Evolutionary conservation across 2,888 invertebrate species (phyloP), one percentile per base, ranked within the genome.

Genomic region (Agrochola circellaris): DNA sequence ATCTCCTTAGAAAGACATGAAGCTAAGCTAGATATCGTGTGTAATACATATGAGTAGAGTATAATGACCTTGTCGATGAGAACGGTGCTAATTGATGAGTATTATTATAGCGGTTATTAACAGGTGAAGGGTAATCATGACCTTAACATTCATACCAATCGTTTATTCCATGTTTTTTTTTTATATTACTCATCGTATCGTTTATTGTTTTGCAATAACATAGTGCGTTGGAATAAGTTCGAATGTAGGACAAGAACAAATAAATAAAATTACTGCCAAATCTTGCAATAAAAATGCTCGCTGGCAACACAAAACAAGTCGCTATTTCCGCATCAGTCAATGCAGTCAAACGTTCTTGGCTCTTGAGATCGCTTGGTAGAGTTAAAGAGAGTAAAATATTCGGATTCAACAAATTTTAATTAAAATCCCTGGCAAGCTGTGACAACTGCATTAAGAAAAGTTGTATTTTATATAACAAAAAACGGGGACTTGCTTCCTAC

Each of bases 1-100:
- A 93, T 94, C 91, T 86, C 94, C 94, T 89, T 94, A 93, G 87
- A 85, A 73, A 93, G 92, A 88, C 86, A 86, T 80, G 85, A 81
- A 88, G 84, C 79, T 81, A 81, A 88, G 84, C 79, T 81, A 82
- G 81, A 80, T 80, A 81, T 81, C 75, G 67, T 81, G 69, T 77
- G 60, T 76, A 79, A 73, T 78, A 79, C 81, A 70, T 79, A 73
- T 45, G 45, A 13, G 42, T 42, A 42, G 64, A 61, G 60, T 74
- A 68, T 69, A 76, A 68, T 54, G 71, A 72, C 82, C 81, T 87
- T 87, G 87, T 58, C 71, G 61, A 71, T 71, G 77, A 23, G 23
- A 58, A 54, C 69, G 58, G 30, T 79, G 76, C 75, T 58, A 77
- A 78, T 65, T 80, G 74, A 81, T 87, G 84, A 79, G 84, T 77